phyloP scores from a whole-genome alignment of 30 jellyfish, hydroid and myxozoan genomes.

The Sanderia malayensis region DNA sequence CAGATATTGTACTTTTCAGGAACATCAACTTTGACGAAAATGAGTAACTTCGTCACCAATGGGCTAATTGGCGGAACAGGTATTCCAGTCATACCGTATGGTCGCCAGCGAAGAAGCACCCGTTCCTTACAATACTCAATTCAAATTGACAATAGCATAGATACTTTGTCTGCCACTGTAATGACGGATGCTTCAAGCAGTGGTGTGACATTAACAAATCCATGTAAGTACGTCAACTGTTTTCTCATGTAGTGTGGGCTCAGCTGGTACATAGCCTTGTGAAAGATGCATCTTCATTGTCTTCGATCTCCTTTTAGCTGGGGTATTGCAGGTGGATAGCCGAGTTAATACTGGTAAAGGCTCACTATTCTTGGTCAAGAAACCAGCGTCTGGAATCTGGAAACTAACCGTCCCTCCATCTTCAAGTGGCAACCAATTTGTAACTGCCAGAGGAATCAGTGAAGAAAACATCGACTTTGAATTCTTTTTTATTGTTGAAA shows the following conservation, averaged over 20 bases:
- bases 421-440: constrained; percentile 9
- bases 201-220: constrained; percentile 9
- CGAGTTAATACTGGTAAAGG: constrained; percentile 42
- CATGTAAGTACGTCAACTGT: too few relatives aligned
- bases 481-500: constrained; percentile 43
- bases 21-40: not conserved
- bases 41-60: constrained; percentile 14
- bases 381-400: constrained; percentile 62
- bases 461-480: constrained; percentile 54
- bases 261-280: too few relatives aligned
- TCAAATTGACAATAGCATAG: constrained; percentile 41
- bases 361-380: constrained; percentile 30
- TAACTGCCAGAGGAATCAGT: constrained; percentile 42
- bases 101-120: constrained; percentile 26
- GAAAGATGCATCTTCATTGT: too few relatives aligned
- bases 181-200: constrained; percentile 7
- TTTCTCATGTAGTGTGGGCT: too few relatives aligned
- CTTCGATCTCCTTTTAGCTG: constrained; percentile 7
- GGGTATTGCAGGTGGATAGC: constrained; percentile 28
- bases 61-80: constrained; percentile 56
- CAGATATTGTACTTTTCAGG: constrained; percentile 34
- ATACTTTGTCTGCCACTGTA: constrained; percentile 42
- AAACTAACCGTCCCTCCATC: constrained; percentile 31
- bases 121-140: constrained; percentile 18
- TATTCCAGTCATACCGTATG: constrained; percentile 38